Conservation (phyloP, 2,888 invertebrate genomes). For the Chalcis sispes region DNA sequence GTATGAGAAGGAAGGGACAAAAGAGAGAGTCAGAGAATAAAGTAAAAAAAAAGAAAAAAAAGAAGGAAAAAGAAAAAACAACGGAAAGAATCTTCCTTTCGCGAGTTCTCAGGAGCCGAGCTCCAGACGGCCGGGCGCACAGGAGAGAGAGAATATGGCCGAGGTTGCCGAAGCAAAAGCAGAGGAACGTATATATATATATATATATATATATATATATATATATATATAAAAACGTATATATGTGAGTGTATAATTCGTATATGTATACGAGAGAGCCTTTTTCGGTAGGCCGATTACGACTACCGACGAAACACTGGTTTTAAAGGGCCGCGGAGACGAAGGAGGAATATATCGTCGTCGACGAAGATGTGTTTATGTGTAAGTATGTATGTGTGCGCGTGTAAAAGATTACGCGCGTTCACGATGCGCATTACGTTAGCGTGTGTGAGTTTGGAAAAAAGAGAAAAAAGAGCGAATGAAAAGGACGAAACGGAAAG, state of each 20-base stretch:
- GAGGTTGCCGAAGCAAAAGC: no score
- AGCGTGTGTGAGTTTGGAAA: background rate
- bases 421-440: no score
- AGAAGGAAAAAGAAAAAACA: background rate
- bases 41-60: constrained; percentile 10
- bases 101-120: constrained; percentile 14
- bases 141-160: constrained; percentile 4
- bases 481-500: no score
- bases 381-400: background rate
- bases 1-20: constrained; percentile 56
- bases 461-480: background rate
- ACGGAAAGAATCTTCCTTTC: constrained; percentile 50
- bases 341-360: background rate
- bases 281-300: no score
- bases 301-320: constrained; percentile 19
- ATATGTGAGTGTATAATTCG: background rate
- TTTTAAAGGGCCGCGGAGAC: constrained; percentile 32
- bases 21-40: constrained; percentile 34
- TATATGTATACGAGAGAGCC: no score
- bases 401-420: no score
- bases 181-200: no score
- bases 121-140: background rate
- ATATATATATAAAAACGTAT: background rate
- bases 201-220: background rate
- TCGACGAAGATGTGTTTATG: no score